A percentile compares a stretch with the other conserved stretches of the same genome.
These are phyloP conservation scores for Pipistrellus kuhlii DNA, from an alignment of 2,797 vertebrate species.

Conservation along the genomic window DNA sequence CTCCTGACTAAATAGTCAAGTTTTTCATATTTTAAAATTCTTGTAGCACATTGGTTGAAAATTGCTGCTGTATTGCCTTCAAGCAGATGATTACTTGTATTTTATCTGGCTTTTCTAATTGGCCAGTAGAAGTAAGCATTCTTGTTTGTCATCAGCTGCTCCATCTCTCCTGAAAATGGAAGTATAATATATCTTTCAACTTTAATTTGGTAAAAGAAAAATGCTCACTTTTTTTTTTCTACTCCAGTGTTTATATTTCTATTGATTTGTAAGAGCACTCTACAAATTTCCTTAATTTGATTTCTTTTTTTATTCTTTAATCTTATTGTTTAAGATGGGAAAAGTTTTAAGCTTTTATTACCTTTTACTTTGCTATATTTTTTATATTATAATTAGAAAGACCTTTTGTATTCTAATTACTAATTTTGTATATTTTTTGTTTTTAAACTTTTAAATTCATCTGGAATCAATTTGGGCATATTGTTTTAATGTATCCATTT, in stretches of 20 bases:
- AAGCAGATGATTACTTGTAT: background rate
- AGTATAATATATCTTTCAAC: conserved; percentile 34
- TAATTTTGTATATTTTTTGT: background rate
- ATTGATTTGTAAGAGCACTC: background rate
- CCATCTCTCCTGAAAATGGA: background rate
- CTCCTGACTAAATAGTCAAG: background rate
- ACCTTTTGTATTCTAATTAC: background rate
- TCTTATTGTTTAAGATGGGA: conserved; percentile 36
- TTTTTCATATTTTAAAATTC: background rate
- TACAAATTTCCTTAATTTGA: background rate
- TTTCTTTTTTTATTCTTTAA: background rate
- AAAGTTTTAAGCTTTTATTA: background rate
- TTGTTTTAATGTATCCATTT: background rate
- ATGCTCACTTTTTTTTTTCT: background rate
- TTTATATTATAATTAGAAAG: background rate
- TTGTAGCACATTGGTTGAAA: background rate
- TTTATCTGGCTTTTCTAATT: background rate
- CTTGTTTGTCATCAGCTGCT: background rate
- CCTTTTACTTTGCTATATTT: conserved; percentile 17
- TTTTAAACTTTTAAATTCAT: background rate
- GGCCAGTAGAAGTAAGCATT: background rate
- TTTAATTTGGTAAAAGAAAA: conserved; percentile 47
- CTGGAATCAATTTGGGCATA: background rate
- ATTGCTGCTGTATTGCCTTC: background rate
- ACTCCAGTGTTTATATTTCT: background rate